Conservation (phyloP, 2,888 invertebrate species). For the Cryptocephalus primarius region DNA sequence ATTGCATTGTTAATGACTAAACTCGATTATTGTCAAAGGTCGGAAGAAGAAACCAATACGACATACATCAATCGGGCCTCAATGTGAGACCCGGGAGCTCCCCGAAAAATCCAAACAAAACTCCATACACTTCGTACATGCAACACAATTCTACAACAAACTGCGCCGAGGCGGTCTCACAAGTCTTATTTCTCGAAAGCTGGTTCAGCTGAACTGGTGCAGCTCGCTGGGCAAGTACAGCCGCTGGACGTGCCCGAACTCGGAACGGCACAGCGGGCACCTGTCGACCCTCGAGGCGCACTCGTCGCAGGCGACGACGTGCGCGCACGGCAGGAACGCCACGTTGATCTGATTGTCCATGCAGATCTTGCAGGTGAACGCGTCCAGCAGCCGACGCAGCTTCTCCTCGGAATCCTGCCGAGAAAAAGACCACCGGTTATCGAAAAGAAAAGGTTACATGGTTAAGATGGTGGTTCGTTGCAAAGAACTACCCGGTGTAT, state of each 20-base stretch:
- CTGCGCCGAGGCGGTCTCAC: neutral
- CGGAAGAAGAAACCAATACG: neutral
- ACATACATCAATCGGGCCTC: slow-evolving; percentile 15
- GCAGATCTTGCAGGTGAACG: slow-evolving; percentile 76
- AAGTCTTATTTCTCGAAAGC: no score
- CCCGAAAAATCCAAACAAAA: neutral
- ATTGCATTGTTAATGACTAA: slow-evolving; percentile 25
- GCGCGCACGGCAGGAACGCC: slow-evolving; percentile 80
- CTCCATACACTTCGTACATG: neutral
- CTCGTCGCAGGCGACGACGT: slow-evolving; percentile 67
- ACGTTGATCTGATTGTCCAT: slow-evolving; percentile 77
- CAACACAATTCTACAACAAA: slow-evolving; percentile 8
- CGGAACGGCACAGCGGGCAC: slow-evolving; percentile 65
- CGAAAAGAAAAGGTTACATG: neutral
- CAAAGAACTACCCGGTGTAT: no score
- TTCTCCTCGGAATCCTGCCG: slow-evolving; percentile 45
- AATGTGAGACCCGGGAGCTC: slow-evolving; percentile 24
- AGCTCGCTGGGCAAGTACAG: slow-evolving; percentile 59
- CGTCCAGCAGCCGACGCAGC: slow-evolving; percentile 46
- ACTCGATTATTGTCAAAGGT: slow-evolving; percentile 4
- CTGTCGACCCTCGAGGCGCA: slow-evolving; percentile 66
- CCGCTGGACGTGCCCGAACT: slow-evolving; percentile 57
- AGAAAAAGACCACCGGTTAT: slow-evolving; percentile 9
- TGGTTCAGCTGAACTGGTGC: slow-evolving; percentile 19
- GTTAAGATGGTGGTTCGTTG: neutral